Evolutionary conservation across 2,113 vertebrate genomes (phyloP), one percentile per base, ranked within the genome.

Genomic region (Rhabdornis inornatus): DNA sequence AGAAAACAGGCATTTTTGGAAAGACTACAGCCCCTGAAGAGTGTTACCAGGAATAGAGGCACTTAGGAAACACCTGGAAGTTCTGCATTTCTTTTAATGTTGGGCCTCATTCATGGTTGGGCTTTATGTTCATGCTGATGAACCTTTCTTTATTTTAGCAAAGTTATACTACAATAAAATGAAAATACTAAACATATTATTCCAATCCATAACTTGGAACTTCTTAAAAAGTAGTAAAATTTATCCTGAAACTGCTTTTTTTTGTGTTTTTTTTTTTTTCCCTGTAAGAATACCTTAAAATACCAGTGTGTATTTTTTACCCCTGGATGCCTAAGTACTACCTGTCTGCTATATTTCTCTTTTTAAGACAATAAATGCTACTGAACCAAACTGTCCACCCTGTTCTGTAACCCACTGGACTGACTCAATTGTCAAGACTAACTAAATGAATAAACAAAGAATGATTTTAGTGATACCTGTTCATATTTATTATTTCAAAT

Each of bases 381-480:
- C 45, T 70, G 56, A 77, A 33, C 31, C 20, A 47, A 78, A 68
- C 37, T 63, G 45, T 35, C 69, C 76, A 11, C 21, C 57, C 28
- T 49, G n/a, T 56, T 79, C 45, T 77, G 8, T n/a, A 82, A 66
- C 19, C 18, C 64, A n/a, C 22, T 83, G 52, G 10, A 75, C 28
- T 13, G 31, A 52, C 60, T 53, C 83, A 57, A 33, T 55, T 74
- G 47, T 50, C 63, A 92, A 80, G n/a, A 89, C 17, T 47, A 89
- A 87, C 28, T 53, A 92, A 89, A 89, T 87, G 33, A 89, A 93
- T 55, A 47, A 95, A 82, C 8, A 95, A 96, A 92, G 64, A 76
- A 81, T 37, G 4, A 76, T 28, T 47, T 87, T 22, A 52, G 39
- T 53, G 60, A 88, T 53, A 94, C 11, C 40, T 64, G 33, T 31